Evolutionary conservation across 2,797 vertebrate species (phyloP), one percentile per base, ranked within the genome.

Genomic region (Melanotaenia boesemani): DNA sequence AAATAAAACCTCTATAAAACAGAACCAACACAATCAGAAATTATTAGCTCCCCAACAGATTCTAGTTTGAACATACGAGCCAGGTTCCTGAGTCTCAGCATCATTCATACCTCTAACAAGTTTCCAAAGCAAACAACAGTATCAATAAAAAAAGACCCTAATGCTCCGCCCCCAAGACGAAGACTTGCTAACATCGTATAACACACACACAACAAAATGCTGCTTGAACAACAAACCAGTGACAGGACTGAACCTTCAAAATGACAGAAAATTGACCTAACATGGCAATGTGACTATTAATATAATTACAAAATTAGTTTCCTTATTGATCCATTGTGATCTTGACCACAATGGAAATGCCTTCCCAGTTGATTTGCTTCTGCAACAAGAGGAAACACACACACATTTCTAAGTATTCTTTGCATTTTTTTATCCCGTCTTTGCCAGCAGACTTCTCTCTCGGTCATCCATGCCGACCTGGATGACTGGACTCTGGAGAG

Each of bases 381-480:
- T 50, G 32, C 6, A 37, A 13, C 6, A 12, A 39, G 55, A 68
- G 57, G 64, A 61, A 63, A 67, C 66, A 59, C 28, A 18, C 11
- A 22, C 24, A 26, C 13, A 39, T 20, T 39, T 65, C 34, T 36
- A 62, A 67, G 61, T 54, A 70, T 74, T 79, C 54, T 58, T 37
- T 52, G 70, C 4, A 6, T 30, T 22, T 66, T 69, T 62, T 56
- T 37, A 55, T 63, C n/a, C 52, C 0, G 7, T 24, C 55, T 34
- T 1, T 24, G 67, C 65, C 41, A 67, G 70, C 70, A 26, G 63
- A 77, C 76, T 67, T 82, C 71, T 84, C 64, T 77, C 74, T 63
- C 57, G 64, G 74, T 36, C 24, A 48, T 76, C 72, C 50, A 10
- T 37, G 6, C 2, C 60, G 55, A 73, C 44, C 52, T 74, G 73